These are phyloP conservation scores for Platerodrilus igneus DNA, from an alignment of 2,888 invertebrate species.

Conservation along the genomic window DNA sequence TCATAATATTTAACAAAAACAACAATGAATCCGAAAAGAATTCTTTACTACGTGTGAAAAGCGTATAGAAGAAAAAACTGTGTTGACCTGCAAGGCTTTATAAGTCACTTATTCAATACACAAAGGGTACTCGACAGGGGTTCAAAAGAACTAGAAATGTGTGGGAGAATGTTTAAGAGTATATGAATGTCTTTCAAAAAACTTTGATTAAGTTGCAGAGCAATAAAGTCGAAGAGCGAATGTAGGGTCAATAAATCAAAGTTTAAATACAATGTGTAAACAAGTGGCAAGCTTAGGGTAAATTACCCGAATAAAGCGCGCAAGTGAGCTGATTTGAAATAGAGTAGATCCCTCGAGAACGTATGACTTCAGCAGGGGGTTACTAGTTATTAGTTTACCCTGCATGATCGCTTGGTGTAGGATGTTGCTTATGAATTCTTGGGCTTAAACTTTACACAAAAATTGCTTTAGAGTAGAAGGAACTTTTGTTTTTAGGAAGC, in stretches of 20 bases:
- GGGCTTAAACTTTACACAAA: too few species aligned
- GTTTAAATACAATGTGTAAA: slow-evolving; percentile 32
- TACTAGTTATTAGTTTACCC: slow-evolving; percentile 33
- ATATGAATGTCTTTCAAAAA: too few species aligned
- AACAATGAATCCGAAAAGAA: slow-evolving; percentile 1
- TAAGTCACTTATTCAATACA: slow-evolving; percentile 18
- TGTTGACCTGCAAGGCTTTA: slow-evolving; percentile 19
- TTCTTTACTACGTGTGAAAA: slow-evolving; percentile 16
- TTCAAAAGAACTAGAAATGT: slow-evolving; percentile 9
- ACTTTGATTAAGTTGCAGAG: too few species aligned
- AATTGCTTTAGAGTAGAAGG: too few species aligned
- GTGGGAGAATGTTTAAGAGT: slow-evolving; percentile 15
- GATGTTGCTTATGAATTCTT: too few species aligned
- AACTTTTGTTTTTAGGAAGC: too few species aligned
- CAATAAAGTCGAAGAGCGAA: not conserved
- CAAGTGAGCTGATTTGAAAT: slow-evolving; percentile 38
- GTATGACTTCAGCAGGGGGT: slow-evolving; percentile 27
- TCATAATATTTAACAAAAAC: slow-evolving; percentile 15
- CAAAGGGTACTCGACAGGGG: slow-evolving; percentile 7
- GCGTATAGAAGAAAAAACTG: slow-evolving; percentile 13
- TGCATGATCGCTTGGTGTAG: too few species aligned
- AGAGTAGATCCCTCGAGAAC: slow-evolving; percentile 36
- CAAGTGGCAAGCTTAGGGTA: slow-evolving; percentile 34
- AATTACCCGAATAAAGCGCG: slow-evolving; percentile 40
- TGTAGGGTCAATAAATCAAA: slow-evolving; percentile 18